phyloP scores from a whole-genome alignment of 2,113 vertebrate species.

The Mionectes macconnelli region DNA sequence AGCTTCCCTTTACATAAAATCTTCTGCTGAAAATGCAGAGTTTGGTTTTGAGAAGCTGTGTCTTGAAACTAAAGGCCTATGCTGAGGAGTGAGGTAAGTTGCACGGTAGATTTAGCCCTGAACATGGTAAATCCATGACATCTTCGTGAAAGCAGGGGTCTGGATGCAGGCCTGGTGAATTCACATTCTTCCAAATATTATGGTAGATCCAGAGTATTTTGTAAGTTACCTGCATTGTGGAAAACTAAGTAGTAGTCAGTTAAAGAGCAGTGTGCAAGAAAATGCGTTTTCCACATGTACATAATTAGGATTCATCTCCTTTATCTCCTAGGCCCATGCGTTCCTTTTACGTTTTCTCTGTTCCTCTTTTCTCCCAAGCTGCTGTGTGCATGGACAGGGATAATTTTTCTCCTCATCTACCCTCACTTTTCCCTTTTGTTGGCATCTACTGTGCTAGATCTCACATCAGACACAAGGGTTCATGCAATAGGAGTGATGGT shows the following conservation, averaged over 20 bases:
- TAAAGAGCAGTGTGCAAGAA: neutral
- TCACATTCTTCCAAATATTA: neutral
- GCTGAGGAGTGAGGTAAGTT: neutral
- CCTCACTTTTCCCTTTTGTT: neutral
- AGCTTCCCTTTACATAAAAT: neutral
- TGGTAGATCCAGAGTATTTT: neutral
- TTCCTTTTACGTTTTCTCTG: neutral
- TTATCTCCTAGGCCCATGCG: neutral
- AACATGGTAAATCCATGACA: neutral
- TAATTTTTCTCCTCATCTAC: neutral
- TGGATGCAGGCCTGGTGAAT: neutral
- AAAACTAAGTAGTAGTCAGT: neutral
- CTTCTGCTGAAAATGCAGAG: neutral
- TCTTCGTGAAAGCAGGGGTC: neutral
- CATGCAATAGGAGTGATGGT: neutral
- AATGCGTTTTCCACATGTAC: neutral
- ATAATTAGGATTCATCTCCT: neutral
- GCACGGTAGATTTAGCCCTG: neutral
- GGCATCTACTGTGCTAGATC: neutral
- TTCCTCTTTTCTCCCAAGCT: neutral
- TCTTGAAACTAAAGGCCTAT: neutral
- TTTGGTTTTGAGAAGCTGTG: neutral
- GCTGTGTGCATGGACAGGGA: neutral
- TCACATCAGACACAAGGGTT: neutral
- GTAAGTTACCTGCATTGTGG: neutral